Base-by-base conservation (phyloP, 2,888 invertebrate species). In the Melanchra persicariae region DNA sequence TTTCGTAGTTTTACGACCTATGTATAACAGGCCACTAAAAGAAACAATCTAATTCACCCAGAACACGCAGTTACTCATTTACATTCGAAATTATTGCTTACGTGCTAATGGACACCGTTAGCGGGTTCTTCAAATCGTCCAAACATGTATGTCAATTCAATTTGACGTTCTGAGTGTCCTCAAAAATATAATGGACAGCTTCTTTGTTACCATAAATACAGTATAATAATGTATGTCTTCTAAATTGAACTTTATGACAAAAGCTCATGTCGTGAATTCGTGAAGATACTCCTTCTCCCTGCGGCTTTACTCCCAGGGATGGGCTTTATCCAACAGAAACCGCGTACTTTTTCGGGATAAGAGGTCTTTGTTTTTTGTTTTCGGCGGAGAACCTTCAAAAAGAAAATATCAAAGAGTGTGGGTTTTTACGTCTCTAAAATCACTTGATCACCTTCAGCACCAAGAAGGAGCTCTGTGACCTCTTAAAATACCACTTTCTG, bases 91-190 rank as follows among this genome's bases (percentile, higher is more conserved):
- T 79, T 79, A 79, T 82, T 58, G 58, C 58, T 26, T 47, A 78
- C 83, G 54, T 72, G 79, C 64, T 82, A 72, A 79, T 58, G 47
- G 43, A 58, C 3, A 74, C 79, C 70, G 83, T 73, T 83, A 82
- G 70, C 64, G n/a, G 24, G 74, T 60, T 78, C 58, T 65, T 59
- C 34, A 78, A 57, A 61, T 78, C 51, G 58, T 60, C 49, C 63
- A 72, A 64, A 77, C 45, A 78, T 43, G 60, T 68, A 15, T 77
- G 79, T 58, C 72, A 65, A 65, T 58, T 54, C 24, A 54, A 64
- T 76, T 76, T 3, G 52, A 49, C 40, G 30, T n/a, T 71, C 30
- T 67, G 5, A 26, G 15, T 43, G 24, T 57, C 68, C 30, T 65
- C 5, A 8, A 66, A 54, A 30, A 30, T 37, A 15, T 54, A 26